These are phyloP conservation scores for Dorcus hopei DNA, from an alignment of 2,888 invertebrate species.

Conservation along the genomic window DNA sequence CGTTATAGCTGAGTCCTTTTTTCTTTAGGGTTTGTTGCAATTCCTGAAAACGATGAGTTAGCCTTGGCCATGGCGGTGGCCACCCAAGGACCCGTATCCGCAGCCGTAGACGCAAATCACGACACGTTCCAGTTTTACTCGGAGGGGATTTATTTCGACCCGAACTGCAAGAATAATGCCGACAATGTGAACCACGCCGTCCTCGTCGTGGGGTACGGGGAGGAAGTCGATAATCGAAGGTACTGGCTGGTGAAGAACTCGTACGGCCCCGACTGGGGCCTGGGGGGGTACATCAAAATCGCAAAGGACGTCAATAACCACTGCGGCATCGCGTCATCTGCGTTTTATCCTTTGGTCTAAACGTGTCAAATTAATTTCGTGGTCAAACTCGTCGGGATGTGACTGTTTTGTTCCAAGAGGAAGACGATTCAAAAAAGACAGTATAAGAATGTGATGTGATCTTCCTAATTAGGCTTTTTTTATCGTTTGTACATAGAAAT, in stretches of 20 bases:
- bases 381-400: background rate
- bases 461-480: too few species aligned
- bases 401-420: background rate
- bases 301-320: constrained; percentile 56
- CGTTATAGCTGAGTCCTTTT: too few species aligned
- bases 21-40: constrained; percentile 65
- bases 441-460: background rate
- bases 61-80: constrained; percentile 77
- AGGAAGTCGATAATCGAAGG: constrained; percentile 54
- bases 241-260: constrained; percentile 72
- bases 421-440: background rate
- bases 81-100: constrained; percentile 79
- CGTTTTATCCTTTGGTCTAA: constrained; percentile 81
- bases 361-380: background rate
- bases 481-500: too few species aligned
- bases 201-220: constrained; percentile 75
- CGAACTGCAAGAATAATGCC: constrained; percentile 60
- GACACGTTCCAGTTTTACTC: constrained; percentile 83
- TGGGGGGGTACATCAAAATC: constrained; percentile 36
- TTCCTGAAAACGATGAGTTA: constrained; percentile 70
- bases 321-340: constrained; percentile 77
- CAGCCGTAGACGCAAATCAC: constrained; percentile 86
- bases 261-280: constrained; percentile 51
- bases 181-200: constrained; percentile 79
- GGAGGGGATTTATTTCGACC: constrained; percentile 77